Percentiles rank a stretch among this genome's conserved stretches.
phyloP scores from a whole-genome alignment of 2,113 vertebrate species.

The Lonchura striata region DNA sequence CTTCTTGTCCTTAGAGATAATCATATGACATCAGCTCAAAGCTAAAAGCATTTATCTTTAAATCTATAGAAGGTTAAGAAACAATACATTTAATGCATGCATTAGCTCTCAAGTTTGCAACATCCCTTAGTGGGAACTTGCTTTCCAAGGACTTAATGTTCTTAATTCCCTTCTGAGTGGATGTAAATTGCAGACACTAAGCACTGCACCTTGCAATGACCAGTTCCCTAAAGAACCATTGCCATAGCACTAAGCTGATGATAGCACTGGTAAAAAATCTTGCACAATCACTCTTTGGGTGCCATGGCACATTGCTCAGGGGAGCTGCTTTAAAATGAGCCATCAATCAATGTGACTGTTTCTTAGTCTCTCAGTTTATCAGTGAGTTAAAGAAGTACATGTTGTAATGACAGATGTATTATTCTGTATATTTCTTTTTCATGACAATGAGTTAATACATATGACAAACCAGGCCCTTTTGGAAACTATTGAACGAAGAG shows the following conservation, averaged over 20 bases:
- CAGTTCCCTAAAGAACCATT: not conserved
- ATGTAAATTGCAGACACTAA: not conserved
- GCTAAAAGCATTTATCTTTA: not conserved
- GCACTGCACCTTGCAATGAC: not conserved
- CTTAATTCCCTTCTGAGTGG: not conserved
- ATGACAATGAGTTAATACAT: not conserved
- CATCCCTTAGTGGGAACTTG: not conserved
- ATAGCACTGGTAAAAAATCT: not conserved
- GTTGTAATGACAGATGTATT: not conserved
- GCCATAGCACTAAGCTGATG: not conserved
- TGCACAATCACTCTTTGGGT: not conserved
- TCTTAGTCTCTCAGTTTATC: slow-evolving; percentile 1
- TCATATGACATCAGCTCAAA: not conserved
- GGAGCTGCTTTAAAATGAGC: slow-evolving; percentile 11
- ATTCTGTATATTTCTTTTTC: not conserved
- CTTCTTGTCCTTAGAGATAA: not conserved
- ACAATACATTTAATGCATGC: not conserved
- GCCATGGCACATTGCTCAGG: not conserved
- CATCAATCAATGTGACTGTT: slow-evolving; percentile 18
- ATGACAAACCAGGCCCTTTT: not conserved
- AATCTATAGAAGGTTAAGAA: slow-evolving; percentile 5
- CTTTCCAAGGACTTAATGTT: not conserved
- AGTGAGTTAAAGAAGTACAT: not conserved
- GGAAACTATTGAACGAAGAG: not conserved
- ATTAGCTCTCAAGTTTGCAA: not conserved